Evolutionary conservation across 2,113 vertebrate genomes (phyloP), one percentile per base, ranked within the genome.

Genomic region (Chrysemys picta): DNA sequence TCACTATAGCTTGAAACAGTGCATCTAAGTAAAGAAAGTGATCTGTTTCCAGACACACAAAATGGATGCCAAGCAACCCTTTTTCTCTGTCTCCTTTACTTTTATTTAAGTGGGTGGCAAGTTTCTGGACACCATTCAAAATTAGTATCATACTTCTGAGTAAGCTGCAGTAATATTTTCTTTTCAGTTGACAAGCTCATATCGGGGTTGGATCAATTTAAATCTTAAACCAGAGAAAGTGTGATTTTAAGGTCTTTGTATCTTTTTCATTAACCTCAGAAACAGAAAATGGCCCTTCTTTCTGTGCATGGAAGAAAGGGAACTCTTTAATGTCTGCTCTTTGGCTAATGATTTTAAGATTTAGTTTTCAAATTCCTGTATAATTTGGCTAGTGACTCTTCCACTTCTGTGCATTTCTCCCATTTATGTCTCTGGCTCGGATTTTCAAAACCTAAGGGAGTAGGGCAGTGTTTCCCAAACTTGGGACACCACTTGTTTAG

Each of bases 301-400:
- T 10, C 94, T 96, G 92, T 88, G 83, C 80, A 85, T 88, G 83
- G 81, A 93, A 95, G 83, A 95, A 93, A 76, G 45, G 94, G 85
- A 93, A 82, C 87, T 59, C 91, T 93, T 95, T 95, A 97, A 96
- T 96, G 96, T 95, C 80, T 57, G 87, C 88, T 89, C 84, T 96
- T 91, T 47, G 87, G 62, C 62, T 21, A 69, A n/a, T n/a, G 62
- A 69, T 69, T 69, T 69, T n/a, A 69, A 19, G 35, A 21, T 6
- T n/a, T 69, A 17, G 17, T 69, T 69, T 69, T 69, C 35, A n/a
- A 69, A 59, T 29, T 11, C 11, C 27, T 29, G 25, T 59, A 29
- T 59, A 59, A 59, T 29, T 59, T 59, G 25, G 24, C 19, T 56
- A 25, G 1, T 57, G 25, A 57, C 25, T 27, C 56, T 57, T 57